Evolutionary conservation across 2,797 vertebrate species (phyloP).

Genomic region (Centroberyx gerrardi): DNA sequence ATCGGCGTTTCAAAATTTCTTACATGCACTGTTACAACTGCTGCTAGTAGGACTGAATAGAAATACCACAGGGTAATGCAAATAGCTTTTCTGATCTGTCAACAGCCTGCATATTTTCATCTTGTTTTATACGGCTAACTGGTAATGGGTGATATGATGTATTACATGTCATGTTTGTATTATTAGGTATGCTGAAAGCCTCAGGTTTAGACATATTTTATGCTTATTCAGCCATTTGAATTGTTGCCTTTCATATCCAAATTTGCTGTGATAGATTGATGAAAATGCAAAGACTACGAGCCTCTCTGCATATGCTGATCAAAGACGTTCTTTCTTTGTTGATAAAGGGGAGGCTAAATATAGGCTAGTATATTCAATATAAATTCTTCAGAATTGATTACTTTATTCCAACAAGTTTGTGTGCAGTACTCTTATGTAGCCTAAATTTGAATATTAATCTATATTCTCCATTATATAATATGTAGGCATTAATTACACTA

Average conservation of each 20-base stretch:
- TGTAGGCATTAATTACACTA: background rate
- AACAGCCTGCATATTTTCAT: conserved; percentile 74
- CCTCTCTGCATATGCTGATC: conserved; percentile 81
- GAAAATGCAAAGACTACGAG: conserved; percentile 87
- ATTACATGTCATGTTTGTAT: conserved; percentile 92
- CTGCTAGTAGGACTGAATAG: conserved; percentile 54
- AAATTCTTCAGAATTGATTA: background rate
- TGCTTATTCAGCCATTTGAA: conserved; percentile 97
- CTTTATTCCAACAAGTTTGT: background rate
- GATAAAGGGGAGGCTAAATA: conserved; percentile 49
- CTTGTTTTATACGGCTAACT: conserved; percentile 80
- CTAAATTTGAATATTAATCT: conserved; percentile 4
- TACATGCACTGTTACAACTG: conserved; percentile 35
- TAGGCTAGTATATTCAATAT: conserved; percentile 9
- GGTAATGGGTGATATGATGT: conserved; percentile 91
- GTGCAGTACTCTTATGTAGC: background rate
- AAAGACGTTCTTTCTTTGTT: conserved; percentile 43
- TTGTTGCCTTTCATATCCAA: conserved; percentile 93
- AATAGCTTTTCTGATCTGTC: conserved; percentile 78
- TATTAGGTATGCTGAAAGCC: conserved; percentile 86
- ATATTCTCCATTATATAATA: background rate
- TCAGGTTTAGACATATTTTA: conserved; percentile 90
- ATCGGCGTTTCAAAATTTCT: conserved; percentile 52
- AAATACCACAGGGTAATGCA: conserved; percentile 73
- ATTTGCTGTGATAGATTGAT: conserved; percentile 93